Conservation (phyloP, 2,113 vertebrate species). For the Toxotes chatareus region DNA sequence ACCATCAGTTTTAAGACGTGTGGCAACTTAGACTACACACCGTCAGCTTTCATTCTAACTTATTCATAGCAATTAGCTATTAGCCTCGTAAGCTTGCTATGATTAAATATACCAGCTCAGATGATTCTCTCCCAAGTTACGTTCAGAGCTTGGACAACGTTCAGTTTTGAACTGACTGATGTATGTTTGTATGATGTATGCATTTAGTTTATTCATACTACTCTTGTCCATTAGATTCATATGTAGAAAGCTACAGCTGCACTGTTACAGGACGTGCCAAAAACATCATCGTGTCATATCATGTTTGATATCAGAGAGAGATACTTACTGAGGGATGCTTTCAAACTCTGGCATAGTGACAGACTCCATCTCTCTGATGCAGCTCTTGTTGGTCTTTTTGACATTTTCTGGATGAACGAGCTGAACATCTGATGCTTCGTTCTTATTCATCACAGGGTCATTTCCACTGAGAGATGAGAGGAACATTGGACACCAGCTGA, state of each 20-base stretch:
- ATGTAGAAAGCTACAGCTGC: neutral
- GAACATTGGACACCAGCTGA: neutral
- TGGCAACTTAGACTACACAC: too few species aligned
- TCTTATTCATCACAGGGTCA: conserved; percentile 36
- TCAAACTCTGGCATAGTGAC: conserved; percentile 83
- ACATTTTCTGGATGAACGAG: conserved; percentile 24
- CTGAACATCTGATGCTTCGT: conserved; percentile 41
- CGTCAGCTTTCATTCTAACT: too few species aligned
- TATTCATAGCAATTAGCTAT: too few species aligned
- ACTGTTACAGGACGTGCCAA: neutral
- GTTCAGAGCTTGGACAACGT: too few species aligned
- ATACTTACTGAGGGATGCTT: conserved; percentile 83
- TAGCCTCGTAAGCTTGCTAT: too few species aligned
- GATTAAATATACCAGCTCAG: too few species aligned
- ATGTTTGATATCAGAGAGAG: neutral
- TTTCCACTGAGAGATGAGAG: conserved; percentile 30
- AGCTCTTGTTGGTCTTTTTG: conserved; percentile 61
- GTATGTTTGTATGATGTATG: too few species aligned
- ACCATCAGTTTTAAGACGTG: too few species aligned
- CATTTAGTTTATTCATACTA: too few species aligned
- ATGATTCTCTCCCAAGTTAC: too few species aligned
- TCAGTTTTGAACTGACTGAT: too few species aligned
- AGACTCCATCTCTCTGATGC: conserved; percentile 75
- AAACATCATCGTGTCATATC: neutral
- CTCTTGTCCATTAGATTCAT: neutral